These are phyloP conservation scores for Scaptomyza hsui DNA, from an alignment of 1,140 invertebrate genomes.

Conservation along the genomic window DNA sequence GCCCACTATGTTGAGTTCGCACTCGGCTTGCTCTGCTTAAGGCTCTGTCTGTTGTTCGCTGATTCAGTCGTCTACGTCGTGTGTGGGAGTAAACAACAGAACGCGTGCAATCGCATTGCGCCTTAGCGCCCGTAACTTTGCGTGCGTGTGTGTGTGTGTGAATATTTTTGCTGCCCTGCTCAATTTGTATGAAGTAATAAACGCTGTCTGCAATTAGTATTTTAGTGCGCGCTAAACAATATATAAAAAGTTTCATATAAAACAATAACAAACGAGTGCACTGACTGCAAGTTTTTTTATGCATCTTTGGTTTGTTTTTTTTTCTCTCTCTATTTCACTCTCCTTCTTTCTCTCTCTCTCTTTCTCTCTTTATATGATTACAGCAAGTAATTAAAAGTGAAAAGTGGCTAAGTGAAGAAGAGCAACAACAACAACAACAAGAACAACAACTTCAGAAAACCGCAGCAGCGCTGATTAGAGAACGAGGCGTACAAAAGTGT, in stretches of 20 bases:
- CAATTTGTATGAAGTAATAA: slow-evolving; percentile 80
- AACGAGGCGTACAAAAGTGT: slow-evolving; percentile 18
- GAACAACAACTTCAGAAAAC: slow-evolving; percentile 16
- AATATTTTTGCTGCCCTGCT: slow-evolving; percentile 45
- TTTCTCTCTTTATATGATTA: slow-evolving; percentile 42
- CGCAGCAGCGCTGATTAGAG: slow-evolving; percentile 23
- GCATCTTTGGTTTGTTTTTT: slow-evolving; percentile 32
- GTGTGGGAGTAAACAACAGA: slow-evolving; percentile 62
- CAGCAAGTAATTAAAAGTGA: slow-evolving; percentile 50
- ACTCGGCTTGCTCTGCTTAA: slow-evolving; percentile 32
- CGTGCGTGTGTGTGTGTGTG: slow-evolving; percentile 45
- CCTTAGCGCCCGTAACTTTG: slow-evolving; percentile 40
- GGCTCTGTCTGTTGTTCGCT: slow-evolving; percentile 18
- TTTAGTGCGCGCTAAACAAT: slow-evolving; percentile 39
- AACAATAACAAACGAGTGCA: slow-evolving; percentile 49
- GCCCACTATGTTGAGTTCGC: slow-evolving; percentile 40
- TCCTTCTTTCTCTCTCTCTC: slow-evolving; percentile 15
- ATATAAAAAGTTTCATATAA: slow-evolving; percentile 10
- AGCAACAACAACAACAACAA: slow-evolving; percentile 8
- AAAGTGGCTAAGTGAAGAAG: slow-evolving; percentile 30
- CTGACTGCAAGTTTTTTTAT: slow-evolving; percentile 23
- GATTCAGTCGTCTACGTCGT: slow-evolving; percentile 55
- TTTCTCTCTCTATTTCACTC: not conserved
- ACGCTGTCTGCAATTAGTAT: slow-evolving; percentile 66
- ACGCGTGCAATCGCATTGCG: slow-evolving; percentile 16